Evolutionary conservation across 2,113 vertebrate genomes (phyloP), one percentile per base, ranked within the genome.

Genomic region (Brachypodius melanocephalos): DNA sequence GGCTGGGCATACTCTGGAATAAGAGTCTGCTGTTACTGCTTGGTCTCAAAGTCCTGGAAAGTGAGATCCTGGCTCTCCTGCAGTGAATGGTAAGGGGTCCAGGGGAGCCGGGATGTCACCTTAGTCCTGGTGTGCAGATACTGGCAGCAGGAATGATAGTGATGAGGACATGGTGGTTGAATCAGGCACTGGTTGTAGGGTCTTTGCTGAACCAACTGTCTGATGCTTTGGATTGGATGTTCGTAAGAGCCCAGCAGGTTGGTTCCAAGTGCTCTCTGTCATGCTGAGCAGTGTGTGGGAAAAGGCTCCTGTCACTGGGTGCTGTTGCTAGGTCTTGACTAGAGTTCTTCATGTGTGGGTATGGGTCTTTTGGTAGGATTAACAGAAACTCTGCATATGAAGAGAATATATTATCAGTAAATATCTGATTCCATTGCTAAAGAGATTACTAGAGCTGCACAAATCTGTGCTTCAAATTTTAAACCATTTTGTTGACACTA

Each of bases 21-120:
- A 92, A 88, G 85, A 85, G 84, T 88, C 90, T 95, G 88, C 86
- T 94, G 79, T 83, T 92, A 80, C 84, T 93, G 62, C 91, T 96
- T 91, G 95, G 86, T 73, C 68, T 92, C 83, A 92, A 86, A 94
- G 46, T 89, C 71, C 91, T 92, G 84, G 73, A 94, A 94, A 68
- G 38, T 91, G 89, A 95, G 79, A 69, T 94, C 71, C 88, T 96
- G 91, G 78, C 46, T 85, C 49, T 95, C 88, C 71, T 89, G 88
- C 85, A 85, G 4, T 79, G 49, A 79, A 54, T 95, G 89, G 74
- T 94, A 95, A 96, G 81, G 88, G 75, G 58, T 91, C 49, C 91
- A 82, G 89, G 32, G 80, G 86, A 97, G 90, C 90, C 15, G 6
- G 59, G 76, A 54, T 86, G 72, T 85, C 66, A 63, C 80, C 52